Evolutionary conservation across 2,113 vertebrate species (phyloP), one percentile per base, ranked within the genome.

Genomic region (Elgaria multicarinata): DNA sequence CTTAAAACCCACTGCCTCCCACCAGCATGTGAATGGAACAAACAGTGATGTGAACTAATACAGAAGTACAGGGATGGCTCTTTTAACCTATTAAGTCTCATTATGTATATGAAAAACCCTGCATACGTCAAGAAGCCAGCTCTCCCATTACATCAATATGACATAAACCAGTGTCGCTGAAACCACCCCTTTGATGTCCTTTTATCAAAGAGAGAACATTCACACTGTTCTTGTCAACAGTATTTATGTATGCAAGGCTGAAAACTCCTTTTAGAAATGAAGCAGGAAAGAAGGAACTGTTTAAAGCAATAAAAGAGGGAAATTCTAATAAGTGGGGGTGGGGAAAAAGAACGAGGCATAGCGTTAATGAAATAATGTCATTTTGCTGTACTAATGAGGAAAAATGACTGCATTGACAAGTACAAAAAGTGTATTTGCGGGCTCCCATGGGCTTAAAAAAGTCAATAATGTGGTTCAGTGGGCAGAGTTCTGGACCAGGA

Each of bases 21-120:
- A 1, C 28, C 36, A 87, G 12, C 16, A 81, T 86, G 62, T 90
- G 93, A 92, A 91, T 85, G 55, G 72, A 94, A 93, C 33, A 86
- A 85, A n/a, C 69, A 33, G 62, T 80, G 20, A 58, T 64, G 64
- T 36, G 33, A 50, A 64, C 64, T 81, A 87, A 92, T 36, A 31
- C 9, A 86, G 55, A 87, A 89, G 77, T n/a, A n/a, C 67, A 88
- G 55, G 69, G 58, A 6, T 72, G 90, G 55, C 76, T 85, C 77
- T 90, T 95, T 86, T 83, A 87, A 50, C 36, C 87, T 69, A 79
- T 90, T 86, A 89, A 94, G 83, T 81, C 87, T 93, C 83, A 90
- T 93, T 92, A 92, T n/a, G 66, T 85, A 55, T 67, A 33, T 46
- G 28, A 90, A 50, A 91, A 92, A 67, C 74, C 24, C 64, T 90